phyloP scores from a whole-genome alignment of 2,888 invertebrate genomes.

The Rhamnusium bicolor region DNA sequence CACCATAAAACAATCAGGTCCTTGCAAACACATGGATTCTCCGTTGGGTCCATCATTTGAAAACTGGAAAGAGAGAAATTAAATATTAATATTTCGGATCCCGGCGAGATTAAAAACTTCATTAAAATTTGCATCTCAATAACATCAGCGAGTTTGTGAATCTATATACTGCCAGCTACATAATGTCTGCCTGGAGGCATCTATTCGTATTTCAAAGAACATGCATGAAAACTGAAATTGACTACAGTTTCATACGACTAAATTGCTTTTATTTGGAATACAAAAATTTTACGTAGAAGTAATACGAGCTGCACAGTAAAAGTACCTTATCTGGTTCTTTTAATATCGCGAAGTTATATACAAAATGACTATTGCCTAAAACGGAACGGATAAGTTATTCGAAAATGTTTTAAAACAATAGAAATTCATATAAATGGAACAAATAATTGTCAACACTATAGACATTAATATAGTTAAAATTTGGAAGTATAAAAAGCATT shows the following conservation, averaged over 20 bases:
- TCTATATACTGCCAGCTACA: slow-evolving; percentile 44
- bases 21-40: slow-evolving; percentile 80
- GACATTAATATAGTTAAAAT: too few relatives aligned
- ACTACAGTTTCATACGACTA: slow-evolving; percentile 21
- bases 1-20: slow-evolving; percentile 83
- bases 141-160: slow-evolving; percentile 41
- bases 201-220: slow-evolving; percentile 38
- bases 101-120: slow-evolving; percentile 54
- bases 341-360: slow-evolving; percentile 6
- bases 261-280: slow-evolving; percentile 35
- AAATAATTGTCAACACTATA: too few relatives aligned
- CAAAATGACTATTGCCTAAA: too few relatives aligned
- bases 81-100: slow-evolving; percentile 56
- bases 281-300: slow-evolving; percentile 22
- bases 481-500: too few relatives aligned
- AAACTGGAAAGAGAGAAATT: slow-evolving; percentile 75
- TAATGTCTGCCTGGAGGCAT: slow-evolving; percentile 44
- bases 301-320: slow-evolving; percentile 24
- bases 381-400: too few relatives aligned
- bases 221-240: slow-evolving; percentile 42
- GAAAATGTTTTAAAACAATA: too few relatives aligned
- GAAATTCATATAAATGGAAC: too few relatives aligned
- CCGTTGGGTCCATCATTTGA: slow-evolving; percentile 77
- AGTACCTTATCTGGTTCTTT: slow-evolving; percentile 34
- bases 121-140: slow-evolving; percentile 59